A percentile compares a stretch with the other conserved stretches of the same genome.
Evolutionary conservation across 2,888 invertebrate species (phyloP).

Genomic region (Micropterix aruncella): DNA sequence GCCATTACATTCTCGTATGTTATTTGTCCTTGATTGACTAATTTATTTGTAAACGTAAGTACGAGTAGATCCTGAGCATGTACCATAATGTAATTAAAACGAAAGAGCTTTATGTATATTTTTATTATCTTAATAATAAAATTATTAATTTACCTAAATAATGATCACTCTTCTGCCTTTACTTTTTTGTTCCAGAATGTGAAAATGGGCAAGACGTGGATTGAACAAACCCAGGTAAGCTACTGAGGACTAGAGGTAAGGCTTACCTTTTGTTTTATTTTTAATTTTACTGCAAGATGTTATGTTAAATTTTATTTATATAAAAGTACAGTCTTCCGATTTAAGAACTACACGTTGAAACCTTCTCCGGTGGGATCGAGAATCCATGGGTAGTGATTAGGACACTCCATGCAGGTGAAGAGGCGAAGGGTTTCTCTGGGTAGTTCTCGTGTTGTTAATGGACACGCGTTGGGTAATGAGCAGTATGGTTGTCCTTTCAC

Average conservation of each 20-base stretch:
- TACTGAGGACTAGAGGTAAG: neutral
- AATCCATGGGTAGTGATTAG: slow-evolving; percentile 91
- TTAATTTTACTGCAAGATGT: too few relatives aligned
- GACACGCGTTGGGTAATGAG: slow-evolving; percentile 83
- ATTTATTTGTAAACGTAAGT: too few relatives aligned
- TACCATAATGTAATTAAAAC: slow-evolving; percentile 11
- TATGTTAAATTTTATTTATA: neutral
- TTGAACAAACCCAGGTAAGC: neutral
- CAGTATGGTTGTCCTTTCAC: slow-evolving; percentile 89
- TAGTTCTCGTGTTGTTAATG: slow-evolving; percentile 75
- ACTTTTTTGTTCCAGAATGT: too few relatives aligned
- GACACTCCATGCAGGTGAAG: slow-evolving; percentile 93
- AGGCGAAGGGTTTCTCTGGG: slow-evolving; percentile 85
- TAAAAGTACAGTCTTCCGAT: slow-evolving; percentile 35
- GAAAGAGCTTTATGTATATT: slow-evolving; percentile 10
- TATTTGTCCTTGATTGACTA: too few relatives aligned
- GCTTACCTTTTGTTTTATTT: neutral
- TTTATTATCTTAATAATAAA: slow-evolving; percentile 10
- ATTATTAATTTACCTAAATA: slow-evolving; percentile 9
- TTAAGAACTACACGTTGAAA: slow-evolving; percentile 43
- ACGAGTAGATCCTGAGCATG: too few relatives aligned
- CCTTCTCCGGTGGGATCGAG: slow-evolving; percentile 91
- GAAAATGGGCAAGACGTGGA: neutral
- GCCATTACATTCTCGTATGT: too few relatives aligned
- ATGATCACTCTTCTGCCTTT: neutral